Evolutionary conservation across 2,113 vertebrate species (phyloP).

Genomic region (Camarhynchus parvulus): DNA sequence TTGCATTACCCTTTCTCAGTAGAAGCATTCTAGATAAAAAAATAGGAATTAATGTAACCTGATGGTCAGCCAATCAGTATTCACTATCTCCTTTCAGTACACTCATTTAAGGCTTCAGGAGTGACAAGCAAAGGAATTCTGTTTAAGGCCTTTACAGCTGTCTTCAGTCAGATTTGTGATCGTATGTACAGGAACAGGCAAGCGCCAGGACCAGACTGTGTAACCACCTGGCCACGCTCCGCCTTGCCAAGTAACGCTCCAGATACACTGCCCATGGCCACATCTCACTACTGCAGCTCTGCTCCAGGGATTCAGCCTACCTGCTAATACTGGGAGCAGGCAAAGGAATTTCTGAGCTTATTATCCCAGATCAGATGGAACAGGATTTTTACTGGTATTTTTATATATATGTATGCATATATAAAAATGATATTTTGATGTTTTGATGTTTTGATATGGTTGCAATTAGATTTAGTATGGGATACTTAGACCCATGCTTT

Average conservation of each 20-base stretch:
- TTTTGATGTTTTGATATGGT: neutral
- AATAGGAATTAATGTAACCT: neutral
- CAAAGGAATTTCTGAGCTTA: neutral
- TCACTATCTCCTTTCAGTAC: neutral
- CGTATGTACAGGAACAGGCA: neutral
- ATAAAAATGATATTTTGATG: neutral
- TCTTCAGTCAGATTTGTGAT: neutral
- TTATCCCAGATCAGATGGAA: neutral
- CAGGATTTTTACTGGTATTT: neutral
- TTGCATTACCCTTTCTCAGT: neutral
- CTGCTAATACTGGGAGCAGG: neutral
- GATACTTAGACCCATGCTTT: neutral
- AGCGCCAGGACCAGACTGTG: conserved; percentile 1
- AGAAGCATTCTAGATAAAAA: neutral
- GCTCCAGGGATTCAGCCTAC: neutral
- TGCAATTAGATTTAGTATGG: neutral
- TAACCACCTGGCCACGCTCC: neutral
- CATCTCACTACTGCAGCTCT: neutral
- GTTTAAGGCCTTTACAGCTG: neutral
- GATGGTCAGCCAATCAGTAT: neutral
- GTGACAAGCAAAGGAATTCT: neutral
- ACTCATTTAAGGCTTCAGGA: neutral
- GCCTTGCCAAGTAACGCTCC: neutral
- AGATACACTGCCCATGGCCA: neutral
- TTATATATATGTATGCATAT: neutral